Conservation (phyloP, 2,797 vertebrate species). For the Momotus momota region DNA sequence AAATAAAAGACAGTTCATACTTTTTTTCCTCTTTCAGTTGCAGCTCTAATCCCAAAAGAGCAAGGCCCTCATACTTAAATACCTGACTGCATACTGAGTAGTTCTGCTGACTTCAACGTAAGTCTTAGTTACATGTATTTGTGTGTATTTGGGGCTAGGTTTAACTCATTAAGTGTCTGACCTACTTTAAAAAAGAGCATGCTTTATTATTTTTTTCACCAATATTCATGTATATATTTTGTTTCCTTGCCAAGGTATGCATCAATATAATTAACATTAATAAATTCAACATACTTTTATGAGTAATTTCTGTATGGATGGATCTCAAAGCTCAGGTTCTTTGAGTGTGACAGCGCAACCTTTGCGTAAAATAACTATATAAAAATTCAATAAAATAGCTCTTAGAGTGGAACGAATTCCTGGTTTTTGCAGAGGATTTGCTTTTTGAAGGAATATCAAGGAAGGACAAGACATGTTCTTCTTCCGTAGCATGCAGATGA, state of each 20-base stretch:
- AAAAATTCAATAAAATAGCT: background rate
- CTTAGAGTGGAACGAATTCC: background rate
- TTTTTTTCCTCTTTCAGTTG: background rate
- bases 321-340: background rate
- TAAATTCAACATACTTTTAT: background rate
- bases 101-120: background rate
- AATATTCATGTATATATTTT: background rate
- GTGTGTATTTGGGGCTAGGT: background rate
- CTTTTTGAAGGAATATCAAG: background rate
- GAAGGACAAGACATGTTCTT: background rate
- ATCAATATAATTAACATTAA: background rate
- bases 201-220: background rate
- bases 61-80: background rate
- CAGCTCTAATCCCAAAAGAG: background rate
- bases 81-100: background rate
- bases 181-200: background rate
- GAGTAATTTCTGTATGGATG: background rate
- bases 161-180: background rate
- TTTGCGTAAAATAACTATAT: background rate
- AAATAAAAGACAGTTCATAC: background rate
- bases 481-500: background rate
- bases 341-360: background rate
- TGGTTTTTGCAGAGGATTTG: background rate
- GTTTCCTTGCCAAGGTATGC: background rate
- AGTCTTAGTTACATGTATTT: background rate